Conservation (phyloP, 2,797 vertebrate species). For the Phyllotis vaccarum region DNA sequence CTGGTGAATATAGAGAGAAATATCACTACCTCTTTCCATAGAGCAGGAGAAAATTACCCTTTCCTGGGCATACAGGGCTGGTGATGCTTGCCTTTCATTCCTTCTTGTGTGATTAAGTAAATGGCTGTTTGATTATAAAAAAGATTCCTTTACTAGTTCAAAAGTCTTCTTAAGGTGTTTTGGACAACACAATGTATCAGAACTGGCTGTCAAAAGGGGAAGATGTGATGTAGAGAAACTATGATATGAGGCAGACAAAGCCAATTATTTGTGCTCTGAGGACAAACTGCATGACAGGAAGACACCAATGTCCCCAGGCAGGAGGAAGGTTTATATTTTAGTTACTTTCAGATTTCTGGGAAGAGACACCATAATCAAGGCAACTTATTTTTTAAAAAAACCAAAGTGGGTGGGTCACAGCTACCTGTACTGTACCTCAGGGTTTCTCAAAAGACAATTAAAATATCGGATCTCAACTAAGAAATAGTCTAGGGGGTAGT, state of each 20-base stretch:
- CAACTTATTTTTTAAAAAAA: not conserved
- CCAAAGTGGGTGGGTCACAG: not conserved
- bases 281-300: not conserved
- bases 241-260: not conserved
- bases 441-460: not conserved
- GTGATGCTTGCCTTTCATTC: not conserved
- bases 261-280: not conserved
- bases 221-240: not conserved
- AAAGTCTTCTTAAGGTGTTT: not conserved
- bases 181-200: not conserved
- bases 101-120: not conserved
- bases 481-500: not conserved
- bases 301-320: not conserved
- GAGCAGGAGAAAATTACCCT: not conserved
- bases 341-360: not conserved
- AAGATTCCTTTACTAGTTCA: constrained; percentile 4
- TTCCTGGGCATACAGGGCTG: not conserved
- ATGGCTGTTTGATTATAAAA: not conserved
- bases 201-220: not conserved
- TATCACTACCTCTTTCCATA: not conserved
- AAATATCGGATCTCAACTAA: not conserved
- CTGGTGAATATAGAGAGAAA: not conserved
- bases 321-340: not conserved
- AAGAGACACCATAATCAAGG: not conserved
- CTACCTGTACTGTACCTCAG: not conserved